phyloP scores from a whole-genome alignment of 2,888 invertebrate genomes.

The Sarcophaga caerulescens region DNA sequence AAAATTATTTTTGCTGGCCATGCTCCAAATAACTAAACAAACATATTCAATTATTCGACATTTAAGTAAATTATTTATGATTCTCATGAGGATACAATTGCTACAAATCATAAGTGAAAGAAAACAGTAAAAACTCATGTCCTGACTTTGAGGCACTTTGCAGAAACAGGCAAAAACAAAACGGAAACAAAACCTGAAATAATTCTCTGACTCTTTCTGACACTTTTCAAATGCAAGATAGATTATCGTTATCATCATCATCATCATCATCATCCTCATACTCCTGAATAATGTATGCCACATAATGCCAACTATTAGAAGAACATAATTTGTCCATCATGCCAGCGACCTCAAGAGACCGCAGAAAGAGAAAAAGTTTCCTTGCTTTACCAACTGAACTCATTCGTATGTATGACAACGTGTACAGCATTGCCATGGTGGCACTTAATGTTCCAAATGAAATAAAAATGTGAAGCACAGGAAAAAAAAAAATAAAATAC shows the following conservation, averaged over 20 bases:
- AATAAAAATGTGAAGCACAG: background rate
- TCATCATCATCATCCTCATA: no score
- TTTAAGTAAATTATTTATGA: background rate
- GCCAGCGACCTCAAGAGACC: background rate
- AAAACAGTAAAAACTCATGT: background rate
- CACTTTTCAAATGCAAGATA: background rate
- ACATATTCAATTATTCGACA: background rate
- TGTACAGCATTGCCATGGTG: background rate
- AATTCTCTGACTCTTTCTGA: background rate
- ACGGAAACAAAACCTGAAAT: no score
- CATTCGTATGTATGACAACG: background rate
- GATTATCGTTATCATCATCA: background rate
- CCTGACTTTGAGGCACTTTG: background rate
- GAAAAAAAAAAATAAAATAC: background rate
- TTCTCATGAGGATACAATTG: background rate
- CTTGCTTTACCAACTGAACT: background rate
- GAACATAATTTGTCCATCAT: background rate
- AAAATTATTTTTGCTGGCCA: background rate
- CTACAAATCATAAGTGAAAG: background rate
- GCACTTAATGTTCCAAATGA: background rate
- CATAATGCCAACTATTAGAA: background rate
- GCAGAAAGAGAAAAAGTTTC: background rate
- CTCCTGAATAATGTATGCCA: background rate
- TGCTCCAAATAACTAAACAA: background rate
- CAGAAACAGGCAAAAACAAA: background rate